Percentiles rank a stretch among this genome's conserved stretches.
Conservation (phyloP, 2,113 vertebrate species). For the Rhizomys pruinosus region DNA sequence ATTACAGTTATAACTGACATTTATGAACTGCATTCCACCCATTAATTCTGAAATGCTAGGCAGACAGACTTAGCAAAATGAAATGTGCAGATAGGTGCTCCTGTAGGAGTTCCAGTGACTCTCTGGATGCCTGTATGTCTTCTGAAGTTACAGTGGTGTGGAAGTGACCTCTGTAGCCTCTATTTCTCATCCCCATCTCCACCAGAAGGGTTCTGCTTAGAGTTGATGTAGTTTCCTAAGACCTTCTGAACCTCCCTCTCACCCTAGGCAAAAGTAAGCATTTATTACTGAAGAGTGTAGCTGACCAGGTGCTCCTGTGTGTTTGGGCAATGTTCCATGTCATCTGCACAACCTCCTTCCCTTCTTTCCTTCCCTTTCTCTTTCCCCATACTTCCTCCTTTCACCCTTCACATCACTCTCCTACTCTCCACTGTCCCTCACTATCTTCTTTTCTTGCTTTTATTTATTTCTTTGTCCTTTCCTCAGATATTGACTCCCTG, state of each 20-base stretch:
- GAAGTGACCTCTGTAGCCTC: background rate
- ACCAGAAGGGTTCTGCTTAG: background rate
- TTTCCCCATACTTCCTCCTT: accelerated
- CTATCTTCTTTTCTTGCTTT: background rate
- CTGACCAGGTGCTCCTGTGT: background rate
- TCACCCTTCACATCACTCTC: no score
- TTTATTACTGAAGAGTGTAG: no score
- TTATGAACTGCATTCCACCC: conserved; percentile 73
- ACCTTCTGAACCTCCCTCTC: background rate
- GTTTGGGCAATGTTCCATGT: background rate
- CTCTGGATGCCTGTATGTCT: background rate
- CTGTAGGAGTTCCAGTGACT: background rate
- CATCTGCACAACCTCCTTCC: accelerated
- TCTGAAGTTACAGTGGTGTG: background rate
- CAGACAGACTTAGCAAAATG: conserved; percentile 73
- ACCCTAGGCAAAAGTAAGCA: background rate
- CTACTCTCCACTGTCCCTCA: accelerated
- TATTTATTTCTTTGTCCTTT: background rate
- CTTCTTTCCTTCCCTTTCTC: background rate
- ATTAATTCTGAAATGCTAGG: conserved; percentile 71
- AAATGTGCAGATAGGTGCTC: conserved; percentile 44
- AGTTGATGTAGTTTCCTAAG: background rate
- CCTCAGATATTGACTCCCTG: background rate
- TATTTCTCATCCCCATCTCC: background rate
- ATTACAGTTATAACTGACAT: conserved; percentile 76